A percentile compares a stretch with the other conserved stretches of the same genome.
Conservation (phyloP, 2,888 invertebrate genomes). For the Troilus luridus region DNA sequence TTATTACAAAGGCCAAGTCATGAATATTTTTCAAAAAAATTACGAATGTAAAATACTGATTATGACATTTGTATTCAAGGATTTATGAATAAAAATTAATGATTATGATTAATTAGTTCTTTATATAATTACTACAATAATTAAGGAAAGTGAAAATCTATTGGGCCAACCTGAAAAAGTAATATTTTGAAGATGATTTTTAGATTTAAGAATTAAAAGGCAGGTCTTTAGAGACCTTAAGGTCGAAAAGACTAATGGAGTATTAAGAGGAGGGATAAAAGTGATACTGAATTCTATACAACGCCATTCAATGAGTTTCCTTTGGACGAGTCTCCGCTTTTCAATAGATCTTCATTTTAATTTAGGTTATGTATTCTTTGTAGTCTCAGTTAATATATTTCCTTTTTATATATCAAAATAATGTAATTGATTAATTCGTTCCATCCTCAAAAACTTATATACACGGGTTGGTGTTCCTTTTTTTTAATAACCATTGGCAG, state of each 20-base stretch:
- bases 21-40: too few species aligned
- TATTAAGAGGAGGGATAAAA: constrained; percentile 14
- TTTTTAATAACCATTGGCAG: neutral
- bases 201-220: neutral
- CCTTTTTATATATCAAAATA: neutral
- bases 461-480: neutral
- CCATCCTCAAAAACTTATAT: neutral
- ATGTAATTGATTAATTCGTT: neutral
- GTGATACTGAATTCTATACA: neutral
- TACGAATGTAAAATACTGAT: too few species aligned
- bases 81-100: too few species aligned
- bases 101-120: too few species aligned
- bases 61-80: too few species aligned
- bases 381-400: neutral
- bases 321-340: neutral
- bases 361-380: constrained; percentile 7
- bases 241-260: constrained; percentile 31
- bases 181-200: neutral
- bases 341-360: constrained; percentile 20
- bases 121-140: too few species aligned
- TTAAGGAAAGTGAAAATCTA: neutral
- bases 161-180: neutral
- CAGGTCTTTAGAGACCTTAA: neutral
- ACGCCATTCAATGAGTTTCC: neutral
- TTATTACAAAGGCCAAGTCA: too few species aligned